Base-by-base conservation (phyloP, 2,113 vertebrate genomes). In the Ochotona curzoniae region DNA sequence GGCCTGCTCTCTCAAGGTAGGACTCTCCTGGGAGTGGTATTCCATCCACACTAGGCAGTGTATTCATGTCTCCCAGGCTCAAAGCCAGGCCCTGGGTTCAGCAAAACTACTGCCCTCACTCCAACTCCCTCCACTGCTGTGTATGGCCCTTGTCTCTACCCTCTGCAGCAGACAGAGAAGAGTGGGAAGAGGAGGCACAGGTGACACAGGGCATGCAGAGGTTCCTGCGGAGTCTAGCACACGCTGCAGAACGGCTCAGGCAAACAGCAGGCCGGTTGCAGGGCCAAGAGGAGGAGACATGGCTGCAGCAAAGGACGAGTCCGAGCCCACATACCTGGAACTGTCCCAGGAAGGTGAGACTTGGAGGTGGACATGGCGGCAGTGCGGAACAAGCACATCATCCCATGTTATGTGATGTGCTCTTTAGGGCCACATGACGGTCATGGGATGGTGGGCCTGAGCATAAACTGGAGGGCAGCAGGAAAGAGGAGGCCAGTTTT, bases 121-220 rank as follows among this genome's bases (percentile, higher is more conserved):
- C 73, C 25, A 47, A n/a, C 66, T 70, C 35, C 32, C 30, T 26
- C 38, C 15, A 0, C 57, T 76, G 25, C 66, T 38, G 47, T 2
- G 2, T 44, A 44, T 44, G 87, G 25, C 15, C 83, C 69, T 83
- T 90, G 69, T 78, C 86, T 92, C 85, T 95, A 90, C 5, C 90
- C 17, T 83, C 71, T 96, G 1, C 84, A 99, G 99, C 94, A 67
- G 98, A 99, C 69, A 98, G 96, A 89, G 97, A 98, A 5, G 99
- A 99, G 95, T 98, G 97, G 98, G 97, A 99, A 67, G 98, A 97
- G 96, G 98, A 99, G 95, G 94, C 95, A 1, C 83, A 95, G 73
- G 98, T 98, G 96, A 83, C 97, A 35, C 81, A 98, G 14, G 97
- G 98, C 96, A 82, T 99, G 47, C 86, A 92, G 76, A 97, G 97